These are phyloP conservation scores for Botia kubotai DNA, from an alignment of 2,797 vertebrate genomes.

Conservation along the genomic window DNA sequence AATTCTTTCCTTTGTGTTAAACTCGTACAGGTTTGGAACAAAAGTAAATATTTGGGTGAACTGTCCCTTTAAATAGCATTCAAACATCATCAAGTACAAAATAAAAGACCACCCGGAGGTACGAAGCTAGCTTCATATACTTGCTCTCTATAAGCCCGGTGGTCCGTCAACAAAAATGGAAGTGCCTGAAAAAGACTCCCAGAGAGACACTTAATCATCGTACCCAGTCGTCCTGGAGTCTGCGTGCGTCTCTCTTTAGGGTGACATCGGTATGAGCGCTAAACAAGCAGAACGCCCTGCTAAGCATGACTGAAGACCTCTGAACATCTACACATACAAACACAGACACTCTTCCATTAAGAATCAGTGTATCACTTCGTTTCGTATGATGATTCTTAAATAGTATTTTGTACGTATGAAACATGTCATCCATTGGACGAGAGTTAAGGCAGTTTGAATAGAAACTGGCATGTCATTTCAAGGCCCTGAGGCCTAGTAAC, in stretches of 20 bases:
- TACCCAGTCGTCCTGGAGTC: constrained; percentile 48
- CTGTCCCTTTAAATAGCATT: not conserved
- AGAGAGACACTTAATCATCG: constrained; percentile 59
- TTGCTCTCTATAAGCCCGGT: constrained; percentile 55
- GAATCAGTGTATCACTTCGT: not conserved
- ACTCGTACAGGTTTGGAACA: not conserved
- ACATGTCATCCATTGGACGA: too few relatives aligned
- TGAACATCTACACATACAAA: constrained; percentile 22
- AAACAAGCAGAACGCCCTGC: constrained; percentile 48
- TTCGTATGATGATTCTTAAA: not conserved
- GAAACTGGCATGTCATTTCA: too few relatives aligned
- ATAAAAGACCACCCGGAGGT: constrained; percentile 18
- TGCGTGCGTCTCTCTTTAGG: constrained; percentile 44
- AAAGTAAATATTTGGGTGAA: not conserved
- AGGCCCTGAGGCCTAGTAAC: too few relatives aligned
- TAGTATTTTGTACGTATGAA: too few relatives aligned
- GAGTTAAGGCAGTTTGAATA: too few relatives aligned
- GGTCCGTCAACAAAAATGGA: constrained; percentile 60
- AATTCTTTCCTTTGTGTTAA: not conserved
- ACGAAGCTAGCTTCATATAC: not conserved
- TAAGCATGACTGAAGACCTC: constrained; percentile 44
- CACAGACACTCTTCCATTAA: not conserved
- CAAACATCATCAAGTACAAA: not conserved
- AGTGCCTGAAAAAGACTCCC: constrained; percentile 62
- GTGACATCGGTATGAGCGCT: constrained; percentile 50